These are phyloP conservation scores for Argyresthia albistria DNA, from an alignment of 2,888 invertebrate genomes.

Conservation along the genomic window DNA sequence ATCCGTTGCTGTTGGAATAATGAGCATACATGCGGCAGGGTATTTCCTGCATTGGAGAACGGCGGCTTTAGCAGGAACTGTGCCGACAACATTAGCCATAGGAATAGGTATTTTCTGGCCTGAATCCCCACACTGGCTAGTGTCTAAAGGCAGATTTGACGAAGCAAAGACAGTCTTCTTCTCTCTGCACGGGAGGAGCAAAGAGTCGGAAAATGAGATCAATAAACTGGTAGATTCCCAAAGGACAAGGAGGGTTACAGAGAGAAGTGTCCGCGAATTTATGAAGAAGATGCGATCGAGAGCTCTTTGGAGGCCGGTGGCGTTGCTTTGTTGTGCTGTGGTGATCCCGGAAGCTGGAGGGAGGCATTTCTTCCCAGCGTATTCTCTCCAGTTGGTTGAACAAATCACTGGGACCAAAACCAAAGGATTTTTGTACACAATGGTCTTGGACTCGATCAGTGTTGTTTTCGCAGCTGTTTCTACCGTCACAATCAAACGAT, in stretches of 20 bases:
- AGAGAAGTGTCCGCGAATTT: background rate
- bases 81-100: background rate
- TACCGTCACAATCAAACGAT: background rate
- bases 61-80: background rate
- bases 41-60: constrained; percentile 3
- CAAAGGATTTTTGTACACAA: constrained; percentile 6
- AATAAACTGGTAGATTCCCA: background rate
- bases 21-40: constrained; percentile 1
- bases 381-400: constrained; percentile 6
- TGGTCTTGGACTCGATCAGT: background rate
- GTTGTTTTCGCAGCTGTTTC: background rate
- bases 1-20: background rate
- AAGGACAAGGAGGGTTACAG: background rate
- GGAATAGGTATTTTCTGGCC: background rate
- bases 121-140: constrained; percentile 2
- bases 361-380: constrained; percentile 6
- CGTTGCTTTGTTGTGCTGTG: constrained; percentile 3
- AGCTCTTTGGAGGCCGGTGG: constrained; percentile 8
- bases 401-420: constrained; percentile 7
- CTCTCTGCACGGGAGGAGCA: background rate
- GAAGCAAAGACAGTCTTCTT: constrained; percentile 2
- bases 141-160: background rate
- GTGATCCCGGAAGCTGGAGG: constrained; percentile 6
- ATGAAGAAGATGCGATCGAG: constrained; percentile 3
- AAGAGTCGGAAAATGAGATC: constrained; percentile 1